Conservation (phyloP, 2,888 invertebrate genomes). For the Drosophila anomalata region DNA sequence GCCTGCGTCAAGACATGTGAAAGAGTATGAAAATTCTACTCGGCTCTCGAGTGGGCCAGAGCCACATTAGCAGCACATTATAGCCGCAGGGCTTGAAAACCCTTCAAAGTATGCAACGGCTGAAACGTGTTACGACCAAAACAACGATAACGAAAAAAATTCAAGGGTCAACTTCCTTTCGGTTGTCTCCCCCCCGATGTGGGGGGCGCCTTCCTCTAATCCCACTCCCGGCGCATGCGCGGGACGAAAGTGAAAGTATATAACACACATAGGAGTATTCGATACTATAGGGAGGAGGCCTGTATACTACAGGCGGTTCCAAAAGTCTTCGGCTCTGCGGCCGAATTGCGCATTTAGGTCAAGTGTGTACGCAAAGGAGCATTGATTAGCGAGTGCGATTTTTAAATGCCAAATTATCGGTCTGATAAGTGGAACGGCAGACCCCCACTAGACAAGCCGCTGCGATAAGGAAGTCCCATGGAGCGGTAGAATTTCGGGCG, state of each 20-base stretch:
- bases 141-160: constrained; percentile 6
- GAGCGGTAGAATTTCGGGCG: constrained; percentile 9
- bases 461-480: constrained; percentile 32
- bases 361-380: constrained; percentile 53
- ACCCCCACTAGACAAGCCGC: constrained; percentile 66
- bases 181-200: neutral
- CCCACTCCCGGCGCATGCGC: constrained; percentile 60
- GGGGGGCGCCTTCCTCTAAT: neutral
- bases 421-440: constrained; percentile 48
- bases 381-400: constrained; percentile 30
- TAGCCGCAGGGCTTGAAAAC: constrained; percentile 7
- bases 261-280: constrained; percentile 21
- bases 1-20: neutral
- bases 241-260: constrained; percentile 65
- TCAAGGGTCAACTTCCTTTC: constrained; percentile 31
- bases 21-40: neutral
- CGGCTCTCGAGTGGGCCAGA: neutral
- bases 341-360: constrained; percentile 72
- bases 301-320: constrained; percentile 15
- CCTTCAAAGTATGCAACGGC: constrained; percentile 39
- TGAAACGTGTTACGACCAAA: constrained; percentile 36
- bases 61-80: constrained; percentile 8
- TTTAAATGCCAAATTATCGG: constrained; percentile 55
- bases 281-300: neutral
- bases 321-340: constrained; percentile 3